Base-by-base conservation (phyloP, 2,113 vertebrate species). In the Edolisoma coerulescens region DNA sequence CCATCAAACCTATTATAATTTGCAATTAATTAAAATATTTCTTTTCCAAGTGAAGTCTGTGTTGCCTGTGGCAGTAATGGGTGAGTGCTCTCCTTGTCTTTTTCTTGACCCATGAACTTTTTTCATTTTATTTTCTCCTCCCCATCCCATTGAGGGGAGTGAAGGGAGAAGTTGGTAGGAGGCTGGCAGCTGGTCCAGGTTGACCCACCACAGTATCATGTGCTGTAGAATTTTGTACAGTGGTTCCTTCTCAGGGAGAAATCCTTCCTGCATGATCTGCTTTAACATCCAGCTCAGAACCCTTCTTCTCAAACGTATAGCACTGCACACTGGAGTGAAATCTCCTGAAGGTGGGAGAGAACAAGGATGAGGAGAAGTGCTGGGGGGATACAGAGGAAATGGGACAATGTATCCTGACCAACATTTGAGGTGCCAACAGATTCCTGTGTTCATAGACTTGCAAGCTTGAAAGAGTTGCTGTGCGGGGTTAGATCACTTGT, bases 131-230 rank as follows among this genome's bases (percentile, higher is more conserved):
- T 67, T 70, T 91, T 78, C 17, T 84, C 11, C 17, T 80, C 68
- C 35, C 28, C 9, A 3, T 39, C 11, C 53, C 1, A 0, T 33
- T 57, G 45, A 65, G 37, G 10, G 23, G 11, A 68, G 17, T 35
- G 68, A 69, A 68, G 27, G 26, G 37, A 89, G 50, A 28, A 41
- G n/a, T 41, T 42, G 54, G 22, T 79, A 39, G 65, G 47, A 2
- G 4, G 53, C 23, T 92, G 41, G 52, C 56, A 87, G 52, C 53
- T 3, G 3, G 44, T 63, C 49, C 32, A 19, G 39, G 70, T 64
- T 0, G 0, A 73, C 17, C 21, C 57, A 71, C 30, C 21, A 9
- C 14, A 39, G 2, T 26, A 45, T 63, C 39, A 18, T 4, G 10
- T 74, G 44, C 73, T n/a, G 16, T 44, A 33, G 44, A 47, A 41